Evolutionary conservation across 2,797 vertebrate genomes (phyloP).

Genomic region (Trachops cirrhosus): DNA sequence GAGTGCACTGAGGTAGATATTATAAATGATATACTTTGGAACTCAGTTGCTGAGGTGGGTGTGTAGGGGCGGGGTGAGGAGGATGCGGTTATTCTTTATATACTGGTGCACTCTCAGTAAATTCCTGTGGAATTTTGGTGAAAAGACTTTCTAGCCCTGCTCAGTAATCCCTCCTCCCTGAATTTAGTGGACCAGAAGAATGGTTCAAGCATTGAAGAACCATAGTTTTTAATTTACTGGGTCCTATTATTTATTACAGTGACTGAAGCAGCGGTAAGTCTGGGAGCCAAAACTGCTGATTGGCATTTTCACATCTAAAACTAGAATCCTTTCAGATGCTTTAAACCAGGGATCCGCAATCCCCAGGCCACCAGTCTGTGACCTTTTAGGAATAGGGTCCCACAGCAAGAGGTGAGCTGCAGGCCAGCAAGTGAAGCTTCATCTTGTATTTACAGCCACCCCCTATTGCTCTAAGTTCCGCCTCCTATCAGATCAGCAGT

Average conservation of each 20-base stretch:
- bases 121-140: neutral
- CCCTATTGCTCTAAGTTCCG: neutral
- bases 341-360: neutral
- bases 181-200: neutral
- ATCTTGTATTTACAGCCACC: neutral
- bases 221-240: neutral
- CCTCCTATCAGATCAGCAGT: neutral
- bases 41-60: neutral
- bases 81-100: neutral
- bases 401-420: neutral
- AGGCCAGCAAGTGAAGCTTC: neutral
- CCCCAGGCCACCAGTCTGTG: neutral
- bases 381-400: neutral
- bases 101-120: neutral
- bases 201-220: neutral
- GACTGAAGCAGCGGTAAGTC: neutral
- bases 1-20: neutral
- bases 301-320: neutral
- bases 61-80: fast-evolving
- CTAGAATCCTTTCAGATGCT: neutral
- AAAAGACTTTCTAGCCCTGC: neutral
- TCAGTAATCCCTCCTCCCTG: neutral
- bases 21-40: neutral
- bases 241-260: neutral
- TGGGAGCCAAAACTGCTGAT: neutral